Percentiles rank a stretch among this genome's conserved stretches.
These are phyloP conservation scores for Mercenaria mercenaria DNA, from an alignment of 1,140 invertebrate species.

Conservation along the genomic window DNA sequence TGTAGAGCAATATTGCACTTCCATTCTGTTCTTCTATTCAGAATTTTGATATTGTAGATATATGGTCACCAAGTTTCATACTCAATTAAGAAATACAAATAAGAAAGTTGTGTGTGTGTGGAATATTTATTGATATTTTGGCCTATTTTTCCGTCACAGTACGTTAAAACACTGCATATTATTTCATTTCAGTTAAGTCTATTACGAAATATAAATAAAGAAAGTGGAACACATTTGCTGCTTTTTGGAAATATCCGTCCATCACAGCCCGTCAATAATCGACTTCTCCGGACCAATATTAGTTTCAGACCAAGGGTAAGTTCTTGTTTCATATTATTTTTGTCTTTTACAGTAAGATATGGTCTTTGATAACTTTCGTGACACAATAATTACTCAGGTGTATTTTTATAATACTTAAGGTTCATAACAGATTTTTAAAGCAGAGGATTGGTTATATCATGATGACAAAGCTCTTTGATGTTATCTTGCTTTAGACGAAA, in stretches of 20 bases:
- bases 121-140: too few species aligned
- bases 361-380: too few species aligned
- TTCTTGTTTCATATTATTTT: neutral
- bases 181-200: constrained; percentile 30
- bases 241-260: constrained; percentile 97
- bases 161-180: too few species aligned
- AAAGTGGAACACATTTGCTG: constrained; percentile 90
- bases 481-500: too few species aligned
- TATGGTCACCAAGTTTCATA: too few species aligned
- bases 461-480: too few species aligned
- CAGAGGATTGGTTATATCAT: neutral
- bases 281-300: constrained; percentile 97
- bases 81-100: too few species aligned
- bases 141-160: too few species aligned
- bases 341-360: neutral
- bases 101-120: too few species aligned
- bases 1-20: too few species aligned
- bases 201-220: constrained; percentile 24
- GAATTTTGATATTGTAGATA: too few species aligned
- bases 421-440: neutral
- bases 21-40: too few species aligned
- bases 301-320: constrained; percentile 94
- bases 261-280: constrained; percentile 94
- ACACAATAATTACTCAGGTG: neutral
- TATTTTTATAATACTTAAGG: neutral